These are phyloP conservation scores for Phataginus tetradactyla DNA, from an alignment of 2,797 vertebrate species.

Conservation along the genomic window DNA sequence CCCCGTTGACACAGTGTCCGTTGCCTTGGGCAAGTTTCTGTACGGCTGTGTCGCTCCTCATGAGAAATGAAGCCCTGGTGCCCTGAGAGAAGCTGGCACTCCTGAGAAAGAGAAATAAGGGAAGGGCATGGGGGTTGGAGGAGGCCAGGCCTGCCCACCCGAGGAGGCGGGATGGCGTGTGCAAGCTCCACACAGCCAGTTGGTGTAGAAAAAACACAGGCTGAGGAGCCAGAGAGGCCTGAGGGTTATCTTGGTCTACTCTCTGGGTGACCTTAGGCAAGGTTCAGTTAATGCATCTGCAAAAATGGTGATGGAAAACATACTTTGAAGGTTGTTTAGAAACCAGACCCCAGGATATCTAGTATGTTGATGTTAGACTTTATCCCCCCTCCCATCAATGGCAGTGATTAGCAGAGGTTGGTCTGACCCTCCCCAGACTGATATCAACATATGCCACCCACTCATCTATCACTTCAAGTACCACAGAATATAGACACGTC, in stretches of 20 bases:
- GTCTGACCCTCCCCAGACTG: not conserved
- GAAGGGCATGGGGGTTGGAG: not conserved
- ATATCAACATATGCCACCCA: not conserved
- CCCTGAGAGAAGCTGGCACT: constrained; percentile 99
- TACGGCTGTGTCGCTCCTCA: constrained; percentile 92
- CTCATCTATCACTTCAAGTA: not conserved
- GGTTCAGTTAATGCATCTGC: not conserved
- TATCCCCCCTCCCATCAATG: not conserved
- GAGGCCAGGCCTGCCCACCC: not conserved
- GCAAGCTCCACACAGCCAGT: fast-evolving
- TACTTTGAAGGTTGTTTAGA: not conserved
- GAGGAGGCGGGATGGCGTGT: not conserved
- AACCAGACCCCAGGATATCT: not conserved
- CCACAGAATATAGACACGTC: not conserved
- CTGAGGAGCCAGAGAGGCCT: not conserved
- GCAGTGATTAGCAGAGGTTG: not conserved
- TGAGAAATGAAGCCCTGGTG: constrained; percentile 91
- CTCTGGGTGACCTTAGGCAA: not conserved
- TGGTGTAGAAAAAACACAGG: not conserved
- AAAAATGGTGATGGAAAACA: not conserved
- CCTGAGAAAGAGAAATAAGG: constrained; percentile 84
- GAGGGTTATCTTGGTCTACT: not conserved
- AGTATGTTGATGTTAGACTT: not conserved
- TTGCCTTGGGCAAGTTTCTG: constrained; percentile 96
- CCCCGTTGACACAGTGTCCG: constrained; percentile 94